Base-by-base conservation (phyloP, 2,888 invertebrate genomes). In the Hypomecis punctinalis region DNA sequence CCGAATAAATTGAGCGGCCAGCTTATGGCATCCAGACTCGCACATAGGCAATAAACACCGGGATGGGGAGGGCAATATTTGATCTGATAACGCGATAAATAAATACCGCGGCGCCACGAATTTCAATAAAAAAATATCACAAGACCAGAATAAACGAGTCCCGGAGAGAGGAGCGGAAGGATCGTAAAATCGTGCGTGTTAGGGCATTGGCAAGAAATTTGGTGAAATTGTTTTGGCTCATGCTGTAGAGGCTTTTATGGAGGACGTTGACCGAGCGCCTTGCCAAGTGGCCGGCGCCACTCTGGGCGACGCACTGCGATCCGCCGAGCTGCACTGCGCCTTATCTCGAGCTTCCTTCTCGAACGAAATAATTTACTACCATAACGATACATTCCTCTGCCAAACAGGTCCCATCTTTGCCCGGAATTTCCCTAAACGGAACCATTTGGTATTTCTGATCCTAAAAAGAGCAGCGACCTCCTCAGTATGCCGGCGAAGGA, bases 231-330 rank as follows among this genome's bases (percentile, higher is more conserved):
- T 91, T 91, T 92, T 92, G 93, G 93, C 86, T 84, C 81, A 78
- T 77, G 80, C 80, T 85, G 82, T 79, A 80, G 81, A 91, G 91
- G 90, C 90, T 90, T 91, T 92, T 91, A 91, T 91, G 82, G 85
- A 81, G 81, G 84, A 91, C 90, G 85, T 85, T 92, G 92, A 92
- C 91, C 91, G 91, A 88, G 82, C 75, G 80, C 81, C 75, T 77
- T 92, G 93, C 93, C 93, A 93, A 92, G 86, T 86, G 79, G 82
- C 85, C 85, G 93, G 92, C 93, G 93, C 93, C 92, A 77, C 77
- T 82, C 81, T 84, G 89, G 72, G 89, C 88, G 90, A 88, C 90
- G 90, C 90, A 90, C 78, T 87, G 88, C 86, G 88, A 88, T 82
- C 84, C 77, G 63, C 75, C 77, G 76, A 87, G 86, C 83, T 91